Evolutionary conservation across 2,888 invertebrate species (phyloP), one percentile per base, ranked within the genome.

Genomic region (Graphium colonna): DNA sequence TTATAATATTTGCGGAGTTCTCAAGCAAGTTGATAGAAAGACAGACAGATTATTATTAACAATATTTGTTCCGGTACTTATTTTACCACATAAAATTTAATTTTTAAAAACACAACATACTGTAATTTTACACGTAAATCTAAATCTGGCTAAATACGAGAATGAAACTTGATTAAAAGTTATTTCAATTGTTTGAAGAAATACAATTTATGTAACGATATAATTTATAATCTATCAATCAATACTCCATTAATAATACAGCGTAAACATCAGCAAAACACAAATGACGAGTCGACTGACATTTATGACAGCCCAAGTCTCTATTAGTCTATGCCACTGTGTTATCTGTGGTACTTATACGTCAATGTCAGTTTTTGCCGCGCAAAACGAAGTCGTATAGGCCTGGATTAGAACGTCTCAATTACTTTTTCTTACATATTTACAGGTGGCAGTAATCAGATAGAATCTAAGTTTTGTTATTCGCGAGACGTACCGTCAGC

Each of bases 391-490:
- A 31, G 44, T 21, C 33, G 26, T 44, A 54, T 54, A 44, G 38
- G 45, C 18, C 15, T 36, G 40, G 49, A 50, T 41, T 50, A 50
- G 44, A 45, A 50, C 33, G 15, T 45, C 49, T 54, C 54, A 54
- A 54, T 54, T 50, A 41, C 49, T 54, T 54, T 54, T 54, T 54
- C 53, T 28, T 45, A 45, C 17, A 41, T 45, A 54, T 50, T 49
- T 50, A 39, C 54, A 50, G 54, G 54, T 54, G 49, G 40, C 49
- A 39, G 48, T 53, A 49, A 53, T 53, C 48, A 43, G 54, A 54
- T 54, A 33, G 40, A 33, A 50, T 54, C 54, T 50, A 45, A 44
- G 54, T 54, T 54, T 54, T 54, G 49, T 54, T 51, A 50, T 54
- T 53, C 53, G 31, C 9, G 31, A 33, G 49, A 49, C 53, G 51